Conservation (phyloP, 2,888 invertebrate species). For the Lamellibrachia columna region DNA sequence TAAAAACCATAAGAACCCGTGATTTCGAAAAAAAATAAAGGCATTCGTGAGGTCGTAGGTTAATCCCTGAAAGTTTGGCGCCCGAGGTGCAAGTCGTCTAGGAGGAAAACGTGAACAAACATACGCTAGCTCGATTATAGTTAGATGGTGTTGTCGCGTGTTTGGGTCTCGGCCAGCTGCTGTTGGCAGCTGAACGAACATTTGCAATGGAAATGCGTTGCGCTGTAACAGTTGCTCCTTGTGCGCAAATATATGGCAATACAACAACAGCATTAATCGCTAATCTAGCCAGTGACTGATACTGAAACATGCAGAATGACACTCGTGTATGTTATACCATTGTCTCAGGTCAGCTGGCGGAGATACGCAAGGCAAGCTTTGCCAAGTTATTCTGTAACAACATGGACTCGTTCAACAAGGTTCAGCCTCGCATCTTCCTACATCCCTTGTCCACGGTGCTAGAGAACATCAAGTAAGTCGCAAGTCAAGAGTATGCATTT, state of each 20-base stretch:
- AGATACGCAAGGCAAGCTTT: slow-evolving; percentile 82
- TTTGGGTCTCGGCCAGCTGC: background rate
- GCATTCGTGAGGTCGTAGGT: too few relatives aligned
- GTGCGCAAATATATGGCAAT: background rate
- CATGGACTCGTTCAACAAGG: slow-evolving; percentile 72
- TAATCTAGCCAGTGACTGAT: background rate
- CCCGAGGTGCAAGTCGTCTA: too few relatives aligned
- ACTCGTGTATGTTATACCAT: background rate
- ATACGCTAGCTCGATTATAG: background rate
- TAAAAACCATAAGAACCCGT: too few relatives aligned
- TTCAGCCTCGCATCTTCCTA: slow-evolving; percentile 39
- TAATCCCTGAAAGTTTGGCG: too few relatives aligned
- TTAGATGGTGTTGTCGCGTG: background rate
- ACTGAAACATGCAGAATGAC: background rate
- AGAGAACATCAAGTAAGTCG: slow-evolving; percentile 30
- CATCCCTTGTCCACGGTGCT: slow-evolving; percentile 30
- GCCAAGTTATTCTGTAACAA: slow-evolving; percentile 87
- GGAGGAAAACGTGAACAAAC: too few relatives aligned
- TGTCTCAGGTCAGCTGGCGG: slow-evolving; percentile 79
- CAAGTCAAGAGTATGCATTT: too few relatives aligned
- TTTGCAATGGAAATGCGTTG: too few relatives aligned
- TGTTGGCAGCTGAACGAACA: background rate
- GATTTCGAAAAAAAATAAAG: too few relatives aligned
- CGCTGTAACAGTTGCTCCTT: background rate
- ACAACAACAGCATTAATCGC: background rate